Base-by-base conservation (phyloP, 2,113 vertebrate genomes). In the Tetrao urogallus region DNA sequence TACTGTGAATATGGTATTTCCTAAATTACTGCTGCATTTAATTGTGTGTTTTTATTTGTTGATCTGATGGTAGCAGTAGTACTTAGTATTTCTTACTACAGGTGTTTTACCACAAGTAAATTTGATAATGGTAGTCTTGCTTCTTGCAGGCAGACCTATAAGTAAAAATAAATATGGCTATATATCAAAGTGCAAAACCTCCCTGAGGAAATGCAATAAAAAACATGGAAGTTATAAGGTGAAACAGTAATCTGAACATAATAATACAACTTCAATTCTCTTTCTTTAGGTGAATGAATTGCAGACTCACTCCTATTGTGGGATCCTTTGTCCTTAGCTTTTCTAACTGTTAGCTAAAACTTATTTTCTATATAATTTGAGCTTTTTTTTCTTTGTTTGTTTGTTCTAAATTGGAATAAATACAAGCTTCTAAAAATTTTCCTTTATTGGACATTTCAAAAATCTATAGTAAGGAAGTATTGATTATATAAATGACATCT, bases 201-300 rank as follows among this genome's bases (percentile, higher is more conserved):
- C 8, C 24, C 70, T 14, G 36, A 74, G 36, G 54, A 7, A 42
- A 73, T n/a, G 27, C 0, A 10, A 20, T 47, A 48, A 43, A 48
- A 61, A 72, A 1, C 0, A 1, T 42, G 52, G 64, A 3, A n/a
- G 4, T 1, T 64, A 2, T 9, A 70, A 63, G 13, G 3, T 65
- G 6, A 69, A 71, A 50, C 22, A 69, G 34, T 82, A 56, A 67
- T 34, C 7, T 81, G 40, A 86, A 50, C 21, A 24, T 27, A 57
- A 58, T 4, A 74, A 70, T 3, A 28, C 4, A 82, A 34, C 11
- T 15, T 45, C 67, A 69, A 45, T 42, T 70, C 27, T 90, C 11
- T n/a, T 20, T 3, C 27, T 56, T 70, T 56, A 24, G 3, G 30
- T 83, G 13, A 8, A 61, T 70, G 10, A 4, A n/a, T 43, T 82